Conservation (phyloP, 2,888 invertebrate genomes). For the Pilophorus perplexus region DNA sequence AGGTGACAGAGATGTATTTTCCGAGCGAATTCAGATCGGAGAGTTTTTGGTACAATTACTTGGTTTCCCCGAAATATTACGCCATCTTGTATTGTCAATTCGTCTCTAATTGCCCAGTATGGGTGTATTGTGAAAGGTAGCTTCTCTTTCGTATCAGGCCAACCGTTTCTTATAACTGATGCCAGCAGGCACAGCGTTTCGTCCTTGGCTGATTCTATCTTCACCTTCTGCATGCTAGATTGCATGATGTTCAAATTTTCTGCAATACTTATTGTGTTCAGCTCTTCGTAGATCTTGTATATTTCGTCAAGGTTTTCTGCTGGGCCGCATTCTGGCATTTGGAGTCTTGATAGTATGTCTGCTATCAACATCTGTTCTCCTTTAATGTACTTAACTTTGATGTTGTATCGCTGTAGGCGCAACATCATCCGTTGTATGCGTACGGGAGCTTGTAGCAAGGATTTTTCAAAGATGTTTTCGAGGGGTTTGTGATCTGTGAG, state of each 20-base stretch:
- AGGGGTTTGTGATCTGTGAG: background rate
- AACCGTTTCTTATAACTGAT: background rate
- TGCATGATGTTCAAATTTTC: no score
- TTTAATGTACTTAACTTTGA: background rate
- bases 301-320: background rate
- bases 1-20: constrained; percentile 26
- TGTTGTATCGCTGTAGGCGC: background rate
- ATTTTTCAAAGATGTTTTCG: background rate
- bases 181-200: no score
- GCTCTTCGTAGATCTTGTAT: constrained; percentile 2
- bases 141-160: background rate
- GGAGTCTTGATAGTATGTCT: background rate
- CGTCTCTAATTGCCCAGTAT: no score
- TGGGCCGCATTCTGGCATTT: background rate
- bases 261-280: background rate
- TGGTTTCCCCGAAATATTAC: constrained; percentile 5
- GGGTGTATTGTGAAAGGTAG: background rate
- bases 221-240: no score
- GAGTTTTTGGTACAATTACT: background rate
- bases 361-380: constrained; percentile 5
- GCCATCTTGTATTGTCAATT: constrained; percentile 22
- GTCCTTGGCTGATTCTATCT: no score
- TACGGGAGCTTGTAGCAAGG: background rate
- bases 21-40: background rate
- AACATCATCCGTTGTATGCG: constrained; percentile 14